Base-by-base conservation (phyloP, 2,888 invertebrate species). In the Coronaproctus castanopsis region DNA sequence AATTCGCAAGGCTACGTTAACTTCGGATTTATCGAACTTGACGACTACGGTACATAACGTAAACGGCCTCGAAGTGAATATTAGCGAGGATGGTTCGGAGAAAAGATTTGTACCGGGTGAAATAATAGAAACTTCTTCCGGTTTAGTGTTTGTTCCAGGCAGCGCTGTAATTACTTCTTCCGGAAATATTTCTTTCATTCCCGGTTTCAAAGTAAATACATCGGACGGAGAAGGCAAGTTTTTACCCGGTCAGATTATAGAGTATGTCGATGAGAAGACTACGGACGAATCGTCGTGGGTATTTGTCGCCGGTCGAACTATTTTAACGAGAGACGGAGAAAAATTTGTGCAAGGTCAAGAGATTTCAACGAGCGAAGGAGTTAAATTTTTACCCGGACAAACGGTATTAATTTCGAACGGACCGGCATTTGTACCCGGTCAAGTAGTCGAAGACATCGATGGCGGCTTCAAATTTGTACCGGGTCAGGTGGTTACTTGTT, bases 101-200 rank as follows among this genome's bases (percentile, higher is more conserved):
- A 80, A 78, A 65, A 5, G 36, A 36, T 84, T 85, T 69, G 71
- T 86, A 54, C 77, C 81, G 1, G 85, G 86, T 1, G 83, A 85
- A 72, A 79, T 82, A 66, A 72, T 86, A 1, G 78, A 80, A 63
- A 83, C 83, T 0, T 36, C 36, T 36, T 77, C 76, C 60, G 85
- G 85, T 1, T 77, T 79, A 36, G 72, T 82, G 53, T 86, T 86
- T 68, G 79, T 85, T 18, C 84, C 86, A 0, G 86, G 86, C 2
- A 84, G 85, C 71, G 82, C 84, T 1, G 73, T 85, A 5, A 76
- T 80, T 65, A 84, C 83, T 2, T 80, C 82, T 54, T 74, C 75
- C 61, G 85, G 85, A 0, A 74, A 77, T 14, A 61, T 61, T n/a
- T 73, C 78, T 56, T 87, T 86, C 70, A 79, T 83, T 49, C 84